These are phyloP conservation scores for Smutsia temminckii DNA, from an alignment of 2,797 vertebrate genomes.

Conservation along the genomic window DNA sequence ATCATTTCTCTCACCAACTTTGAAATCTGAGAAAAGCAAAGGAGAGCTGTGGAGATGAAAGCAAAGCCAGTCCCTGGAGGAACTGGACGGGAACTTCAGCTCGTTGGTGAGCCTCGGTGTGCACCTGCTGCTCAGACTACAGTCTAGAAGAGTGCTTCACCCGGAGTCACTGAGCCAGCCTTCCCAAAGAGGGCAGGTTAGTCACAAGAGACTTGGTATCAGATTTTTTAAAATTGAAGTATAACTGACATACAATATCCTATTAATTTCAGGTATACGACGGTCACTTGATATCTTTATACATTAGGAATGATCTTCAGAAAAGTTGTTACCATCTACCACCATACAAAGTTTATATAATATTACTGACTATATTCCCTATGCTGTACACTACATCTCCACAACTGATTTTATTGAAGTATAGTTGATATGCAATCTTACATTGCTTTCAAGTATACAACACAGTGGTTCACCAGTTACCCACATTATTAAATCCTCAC, in stretches of 20 bases:
- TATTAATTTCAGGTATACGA: background rate
- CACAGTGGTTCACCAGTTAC: too few relatives aligned
- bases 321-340: background rate
- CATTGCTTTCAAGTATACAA: too few relatives aligned
- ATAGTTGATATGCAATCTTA: too few relatives aligned
- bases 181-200: conserved; percentile 35
- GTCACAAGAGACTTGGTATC: background rate
- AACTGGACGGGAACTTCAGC: background rate
- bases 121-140: background rate
- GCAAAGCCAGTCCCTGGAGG: background rate
- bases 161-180: background rate
- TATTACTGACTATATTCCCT: background rate
- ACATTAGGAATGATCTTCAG: background rate
- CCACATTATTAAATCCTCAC: too few relatives aligned
- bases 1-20: background rate
- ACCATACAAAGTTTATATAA: background rate
- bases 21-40: background rate
- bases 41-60: background rate
- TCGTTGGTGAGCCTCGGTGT: background rate
- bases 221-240: background rate
- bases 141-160: background rate
- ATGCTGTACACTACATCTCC: background rate
- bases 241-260: background rate
- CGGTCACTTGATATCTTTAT: background rate
- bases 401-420: too few relatives aligned